Base-by-base conservation (phyloP, 1,140 invertebrate genomes). In the Linepithema humile region DNA sequence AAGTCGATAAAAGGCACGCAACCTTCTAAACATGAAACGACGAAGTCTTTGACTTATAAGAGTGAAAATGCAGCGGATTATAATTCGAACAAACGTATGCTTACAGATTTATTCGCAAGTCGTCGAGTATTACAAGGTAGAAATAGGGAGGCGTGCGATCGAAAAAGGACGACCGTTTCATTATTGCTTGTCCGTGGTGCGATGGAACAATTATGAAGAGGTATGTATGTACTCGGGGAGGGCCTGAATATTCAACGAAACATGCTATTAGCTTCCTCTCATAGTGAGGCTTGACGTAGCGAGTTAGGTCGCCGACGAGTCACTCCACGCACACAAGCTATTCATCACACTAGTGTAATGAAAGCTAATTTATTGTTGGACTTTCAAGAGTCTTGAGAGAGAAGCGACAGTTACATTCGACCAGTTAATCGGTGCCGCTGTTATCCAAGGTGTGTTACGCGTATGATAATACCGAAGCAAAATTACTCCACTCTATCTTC, bases 171-270 rank as follows among this genome's bases (percentile, higher is more conserved):
- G 20, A 55, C 4, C 70, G 62, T 85, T 48, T 50, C 53, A 35
- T 82, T 85, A 75, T 83, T 82, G 72, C 84, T 88, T 74, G 53
- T 57, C 35, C 45, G 48, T 45, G n/a, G 55, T 45, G 57, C 53
- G 77, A 85, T 73, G 65, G 73, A 82, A 88, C 83, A 88, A 88
- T 88, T 88, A 88, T 83, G 83, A 85, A 88, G 77, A 69, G 77
- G 77, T 88, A 85, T 40, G 72, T 88, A 82, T 73, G 70, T 60
- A 60, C 55, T 73, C 57, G 77, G n/a, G 57, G 84, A 72, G 48
- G 64, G 50, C 57, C 87, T 91, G 89, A 90, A 90, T 91, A 91
- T 90, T 89, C 90, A 91, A 90, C 89, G 82, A 75, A 85, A 84
- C 82, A 86, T 70, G 83, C 84, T 84, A 90, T 91, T 90, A 88